These are phyloP conservation scores for Pterocles burchelli DNA, from an alignment of 2,113 vertebrate genomes.

Conservation along the genomic window DNA sequence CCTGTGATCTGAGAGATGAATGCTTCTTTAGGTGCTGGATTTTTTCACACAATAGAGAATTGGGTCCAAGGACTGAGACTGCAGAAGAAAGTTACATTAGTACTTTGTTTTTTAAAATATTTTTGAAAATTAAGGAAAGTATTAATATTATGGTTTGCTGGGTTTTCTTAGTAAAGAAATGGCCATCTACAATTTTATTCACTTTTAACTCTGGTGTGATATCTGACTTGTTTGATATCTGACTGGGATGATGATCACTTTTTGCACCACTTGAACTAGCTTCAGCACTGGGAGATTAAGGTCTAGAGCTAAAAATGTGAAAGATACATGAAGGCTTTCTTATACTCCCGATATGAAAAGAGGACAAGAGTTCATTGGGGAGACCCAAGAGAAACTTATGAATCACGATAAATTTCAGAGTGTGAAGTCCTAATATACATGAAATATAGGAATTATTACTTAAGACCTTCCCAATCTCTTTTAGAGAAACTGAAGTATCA, in stretches of 20 bases:
- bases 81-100: background rate
- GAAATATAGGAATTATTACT: background rate
- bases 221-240: background rate
- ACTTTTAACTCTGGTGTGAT: background rate
- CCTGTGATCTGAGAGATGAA: background rate
- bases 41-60: background rate
- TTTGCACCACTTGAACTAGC: background rate
- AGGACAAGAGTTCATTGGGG: background rate
- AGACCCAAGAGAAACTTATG: background rate
- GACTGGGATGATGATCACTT: background rate
- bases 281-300: background rate
- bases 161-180: background rate
- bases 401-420: background rate
- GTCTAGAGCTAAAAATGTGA: background rate
- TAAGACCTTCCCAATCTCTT: background rate
- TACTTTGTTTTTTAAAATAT: background rate
- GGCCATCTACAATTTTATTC: background rate
- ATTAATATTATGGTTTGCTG: background rate
- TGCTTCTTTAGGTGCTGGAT: fast-evolving
- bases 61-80: background rate
- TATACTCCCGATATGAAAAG: background rate
- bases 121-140: background rate
- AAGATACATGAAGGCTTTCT: background rate
- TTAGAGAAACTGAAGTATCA: background rate
- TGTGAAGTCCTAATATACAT: background rate